Percentiles rank a stretch among this genome's conserved stretches.
phyloP scores from a whole-genome alignment of 2,888 invertebrate species.

The Thymelicus sylvestris region DNA sequence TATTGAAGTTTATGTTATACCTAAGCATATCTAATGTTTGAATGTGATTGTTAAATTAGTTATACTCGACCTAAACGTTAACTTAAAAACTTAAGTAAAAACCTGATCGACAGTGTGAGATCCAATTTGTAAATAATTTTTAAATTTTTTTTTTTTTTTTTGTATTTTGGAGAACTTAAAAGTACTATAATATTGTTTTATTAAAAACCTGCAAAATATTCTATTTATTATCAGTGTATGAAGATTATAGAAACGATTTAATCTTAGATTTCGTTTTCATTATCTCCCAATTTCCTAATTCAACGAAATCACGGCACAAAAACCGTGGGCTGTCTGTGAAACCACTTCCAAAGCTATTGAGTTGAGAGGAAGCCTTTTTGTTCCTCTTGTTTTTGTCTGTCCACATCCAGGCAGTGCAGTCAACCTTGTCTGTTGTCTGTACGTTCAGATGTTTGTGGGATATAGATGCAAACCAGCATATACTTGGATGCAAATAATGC shows the following conservation, averaged over 20 bases:
- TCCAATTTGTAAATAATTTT: no score
- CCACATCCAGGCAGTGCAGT: conserved; percentile 75
- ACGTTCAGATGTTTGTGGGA: conserved; percentile 76
- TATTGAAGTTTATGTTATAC: no score
- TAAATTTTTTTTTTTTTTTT: no score
- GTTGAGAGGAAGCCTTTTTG: conserved; percentile 6
- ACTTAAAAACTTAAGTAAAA: no score
- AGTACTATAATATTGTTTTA: no score
- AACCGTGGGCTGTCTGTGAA: conserved; percentile 10
- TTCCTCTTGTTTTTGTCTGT: conserved; percentile 2
- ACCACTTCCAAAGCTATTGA: conserved; percentile 20
- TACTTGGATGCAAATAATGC: conserved; percentile 52
- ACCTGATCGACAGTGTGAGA: no score
- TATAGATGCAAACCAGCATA: conserved; percentile 55
- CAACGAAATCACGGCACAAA: conserved; percentile 11
- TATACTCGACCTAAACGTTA: no score
- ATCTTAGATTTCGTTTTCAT: conserved; percentile 1
- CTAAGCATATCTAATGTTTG: no score
- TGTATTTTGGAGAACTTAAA: no score
- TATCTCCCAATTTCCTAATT: conserved; percentile 8
- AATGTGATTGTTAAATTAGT: no score
- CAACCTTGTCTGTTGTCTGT: conserved; percentile 53
- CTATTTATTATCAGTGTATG: no score
- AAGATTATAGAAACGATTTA: neutral
- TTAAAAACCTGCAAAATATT: no score